Base-by-base conservation (phyloP, 2,113 vertebrate species). In the Stercorarius parasiticus region DNA sequence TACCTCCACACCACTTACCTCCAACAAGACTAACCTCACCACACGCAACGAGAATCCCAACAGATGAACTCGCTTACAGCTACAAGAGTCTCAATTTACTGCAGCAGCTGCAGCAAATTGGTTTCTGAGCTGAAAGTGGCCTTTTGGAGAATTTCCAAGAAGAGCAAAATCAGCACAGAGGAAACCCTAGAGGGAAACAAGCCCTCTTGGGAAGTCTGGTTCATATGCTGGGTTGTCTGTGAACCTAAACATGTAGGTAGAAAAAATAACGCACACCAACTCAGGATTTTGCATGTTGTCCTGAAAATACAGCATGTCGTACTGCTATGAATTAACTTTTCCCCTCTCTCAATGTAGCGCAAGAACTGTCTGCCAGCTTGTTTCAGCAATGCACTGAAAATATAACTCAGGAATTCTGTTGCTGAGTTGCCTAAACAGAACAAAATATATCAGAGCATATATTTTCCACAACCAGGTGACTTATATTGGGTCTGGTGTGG, bases 141-240 rank as follows among this genome's bases (percentile, higher is more conserved):
- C 29, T 65, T 53, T 38, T 94, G 92, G 96, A 96, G 66, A 50
- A 52, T 36, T 93, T 77, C 82, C 95, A 94, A 76, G 84, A 85
- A 20, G 66, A 91, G 19, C 27, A 72, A 34, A 69, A 70, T 77
- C 6, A 14, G 14, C 13, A 49, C 34, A 94, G 74, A 83, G 6
- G 14, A 93, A 94, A 65, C 14, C 25, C 27, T 17, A 53, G 25
- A n/a, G 43, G 36, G 25, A 96, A 93, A 62, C 16, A 64, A 94
- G 29, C 5, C 19, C 6, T 43, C 13, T 65, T 40, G 6, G 45
- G 49, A 78, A 80, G 56, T 6, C 32, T 61, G 6, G 30, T 67
- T 79, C 16, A 9, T 82, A 8, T 49, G 11, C 34, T 90, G 53
- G 5, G 8, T 23, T 90, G 53, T 95, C 70, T 90, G 23, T 71